Conservation (phyloP, 2,113 vertebrate genomes). For the Chamaetylas fuelleborni region DNA sequence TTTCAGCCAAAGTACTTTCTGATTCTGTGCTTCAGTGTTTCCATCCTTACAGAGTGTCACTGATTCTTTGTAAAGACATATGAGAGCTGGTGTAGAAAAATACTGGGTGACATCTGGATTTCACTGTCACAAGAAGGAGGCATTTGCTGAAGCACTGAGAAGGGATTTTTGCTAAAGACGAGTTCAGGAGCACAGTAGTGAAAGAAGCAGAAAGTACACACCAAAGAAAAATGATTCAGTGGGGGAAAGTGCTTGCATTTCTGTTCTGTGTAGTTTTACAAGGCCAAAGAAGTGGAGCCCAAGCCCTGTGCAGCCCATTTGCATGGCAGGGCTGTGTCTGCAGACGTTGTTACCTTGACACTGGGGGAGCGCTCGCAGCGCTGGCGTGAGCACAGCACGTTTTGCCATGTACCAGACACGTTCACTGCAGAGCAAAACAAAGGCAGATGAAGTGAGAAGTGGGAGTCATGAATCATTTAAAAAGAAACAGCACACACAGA, state of each 20-base stretch:
- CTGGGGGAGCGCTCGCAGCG: not conserved
- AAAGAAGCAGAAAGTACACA: not conserved
- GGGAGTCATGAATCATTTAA: constrained; percentile 69
- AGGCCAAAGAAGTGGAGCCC: constrained; percentile 3
- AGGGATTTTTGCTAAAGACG: not conserved
- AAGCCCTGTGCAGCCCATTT: not conserved
- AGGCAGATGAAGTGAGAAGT: constrained; percentile 69
- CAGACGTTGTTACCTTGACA: constrained; percentile 58
- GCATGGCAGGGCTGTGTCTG: not conserved
- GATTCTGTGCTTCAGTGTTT: constrained; percentile 4
- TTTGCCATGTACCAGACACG: constrained; percentile 69
- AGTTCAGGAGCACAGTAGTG: not conserved
- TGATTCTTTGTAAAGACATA: not conserved
- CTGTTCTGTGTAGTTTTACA: not conserved
- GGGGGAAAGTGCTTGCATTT: not conserved
- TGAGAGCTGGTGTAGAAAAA: not conserved
- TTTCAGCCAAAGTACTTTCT: constrained; percentile 28
- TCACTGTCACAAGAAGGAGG: not conserved
- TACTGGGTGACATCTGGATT: not conserved
- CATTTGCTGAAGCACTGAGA: not conserved
- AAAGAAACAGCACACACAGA: constrained; percentile 29
- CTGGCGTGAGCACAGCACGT: constrained; percentile 59
- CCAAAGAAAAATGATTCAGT: not conserved
- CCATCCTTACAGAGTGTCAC: not conserved
- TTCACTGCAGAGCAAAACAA: constrained; percentile 66